A percentile compares a stretch with the other conserved stretches of the same genome.
phyloP scores from a whole-genome alignment of 2,797 vertebrate species.

The Streptopelia turtur region DNA sequence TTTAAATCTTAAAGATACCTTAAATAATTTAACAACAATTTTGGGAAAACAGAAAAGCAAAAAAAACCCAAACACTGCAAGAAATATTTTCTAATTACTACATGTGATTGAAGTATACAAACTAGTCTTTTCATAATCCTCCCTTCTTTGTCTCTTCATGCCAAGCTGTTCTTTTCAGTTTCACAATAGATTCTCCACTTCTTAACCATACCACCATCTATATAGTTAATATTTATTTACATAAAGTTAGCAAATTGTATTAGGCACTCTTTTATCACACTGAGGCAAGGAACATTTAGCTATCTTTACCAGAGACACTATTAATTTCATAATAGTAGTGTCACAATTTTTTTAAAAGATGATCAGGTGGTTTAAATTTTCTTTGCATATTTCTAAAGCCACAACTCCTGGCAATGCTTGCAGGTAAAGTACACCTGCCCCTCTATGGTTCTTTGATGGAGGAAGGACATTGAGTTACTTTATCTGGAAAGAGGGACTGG shows the following conservation, averaged over 20 bases:
- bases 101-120: neutral
- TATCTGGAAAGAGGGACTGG: neutral
- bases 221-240: neutral
- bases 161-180: neutral
- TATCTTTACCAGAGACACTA: neutral
- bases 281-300: neutral
- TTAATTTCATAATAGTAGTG: neutral
- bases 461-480: neutral
- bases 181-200: neutral
- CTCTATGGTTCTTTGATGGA: neutral
- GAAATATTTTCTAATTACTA: neutral
- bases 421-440: neutral
- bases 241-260: neutral
- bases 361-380: neutral
- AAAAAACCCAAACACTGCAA: neutral
- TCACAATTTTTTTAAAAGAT: neutral
- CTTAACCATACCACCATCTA: neutral
- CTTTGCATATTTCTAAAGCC: neutral
- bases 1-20: neutral
- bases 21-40: neutral
- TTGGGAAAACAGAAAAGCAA: neutral
- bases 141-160: neutral
- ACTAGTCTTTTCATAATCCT: neutral
- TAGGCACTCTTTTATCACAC: neutral
- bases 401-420: neutral